phyloP scores from a whole-genome alignment of 2,888 invertebrate genomes.

The Andrena bicolor region DNA sequence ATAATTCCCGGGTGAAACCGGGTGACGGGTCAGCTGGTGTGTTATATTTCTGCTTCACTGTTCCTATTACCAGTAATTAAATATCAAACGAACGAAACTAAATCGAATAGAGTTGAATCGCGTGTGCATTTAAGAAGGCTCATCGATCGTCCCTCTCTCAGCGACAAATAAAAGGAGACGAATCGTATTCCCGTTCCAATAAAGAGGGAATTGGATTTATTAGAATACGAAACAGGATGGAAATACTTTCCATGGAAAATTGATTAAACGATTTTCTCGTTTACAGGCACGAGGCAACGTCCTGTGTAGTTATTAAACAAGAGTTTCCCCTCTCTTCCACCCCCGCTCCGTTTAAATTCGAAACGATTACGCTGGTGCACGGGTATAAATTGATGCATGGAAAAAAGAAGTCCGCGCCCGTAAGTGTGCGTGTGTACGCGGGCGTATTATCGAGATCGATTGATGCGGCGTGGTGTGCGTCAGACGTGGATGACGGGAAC shows the following conservation, averaged over 20 bases:
- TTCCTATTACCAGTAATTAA: too few species aligned
- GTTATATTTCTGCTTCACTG: too few species aligned
- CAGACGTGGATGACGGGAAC: constrained; percentile 57
- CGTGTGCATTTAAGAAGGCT: background rate
- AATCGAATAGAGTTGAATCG: too few species aligned
- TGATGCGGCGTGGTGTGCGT: constrained; percentile 64
- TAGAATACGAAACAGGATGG: background rate
- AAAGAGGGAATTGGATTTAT: background rate
- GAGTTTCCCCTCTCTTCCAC: background rate
- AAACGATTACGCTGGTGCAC: constrained; percentile 2
- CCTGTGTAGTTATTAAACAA: background rate
- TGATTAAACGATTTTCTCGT: constrained; percentile 21
- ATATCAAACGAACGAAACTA: background rate
- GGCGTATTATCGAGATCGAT: constrained; percentile 67
- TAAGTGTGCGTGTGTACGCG: constrained; percentile 17
- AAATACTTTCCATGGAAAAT: background rate
- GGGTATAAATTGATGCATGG: constrained; percentile 44
- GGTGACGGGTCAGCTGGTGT: too few species aligned
- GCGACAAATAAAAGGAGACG: background rate
- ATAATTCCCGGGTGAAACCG: too few species aligned
- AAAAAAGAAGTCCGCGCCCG: constrained; percentile 35
- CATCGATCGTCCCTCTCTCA: background rate
- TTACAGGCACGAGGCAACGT: background rate
- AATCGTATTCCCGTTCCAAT: background rate
- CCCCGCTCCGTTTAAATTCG: constrained; percentile 10